A percentile compares a stretch with the other conserved stretches of the same genome.
These are phyloP conservation scores for Pharmacophagus antenor DNA, from an alignment of 2,888 invertebrate species.

Conservation along the genomic window DNA sequence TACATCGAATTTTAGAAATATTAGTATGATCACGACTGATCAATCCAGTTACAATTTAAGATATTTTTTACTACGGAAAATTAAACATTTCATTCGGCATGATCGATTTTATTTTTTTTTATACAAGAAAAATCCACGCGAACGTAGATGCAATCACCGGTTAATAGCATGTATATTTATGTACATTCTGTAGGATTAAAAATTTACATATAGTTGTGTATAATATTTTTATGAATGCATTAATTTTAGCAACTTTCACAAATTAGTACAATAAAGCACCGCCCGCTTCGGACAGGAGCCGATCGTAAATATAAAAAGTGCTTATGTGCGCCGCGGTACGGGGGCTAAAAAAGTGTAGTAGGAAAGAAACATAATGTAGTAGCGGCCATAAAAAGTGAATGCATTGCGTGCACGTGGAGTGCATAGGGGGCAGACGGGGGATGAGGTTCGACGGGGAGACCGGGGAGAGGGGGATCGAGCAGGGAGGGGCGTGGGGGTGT, in stretches of 20 bases:
- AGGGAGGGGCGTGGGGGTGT: conserved; percentile 70
- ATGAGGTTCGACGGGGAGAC: conserved; percentile 33
- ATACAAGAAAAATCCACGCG: too few relatives aligned
- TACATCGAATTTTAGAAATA: too few relatives aligned
- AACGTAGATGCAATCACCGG: too few relatives aligned
- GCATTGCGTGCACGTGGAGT: conserved; percentile 77
- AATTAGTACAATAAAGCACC: conserved; percentile 68
- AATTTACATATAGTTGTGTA: too few relatives aligned
- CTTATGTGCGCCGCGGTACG: conserved; percentile 72
- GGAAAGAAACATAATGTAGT: conserved; percentile 76
- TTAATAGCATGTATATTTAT: too few relatives aligned
- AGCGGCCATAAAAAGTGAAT: conserved; percentile 76
- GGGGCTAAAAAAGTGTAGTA: conserved; percentile 70
- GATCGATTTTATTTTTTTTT: too few relatives aligned
- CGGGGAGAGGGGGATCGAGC: conserved; percentile 37
- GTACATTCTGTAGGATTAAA: too few relatives aligned
- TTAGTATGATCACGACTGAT: too few relatives aligned
- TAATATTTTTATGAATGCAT: conserved; percentile 24
- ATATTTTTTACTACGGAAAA: too few relatives aligned
- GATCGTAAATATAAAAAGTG: conserved; percentile 75
- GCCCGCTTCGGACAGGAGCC: conserved; percentile 61
- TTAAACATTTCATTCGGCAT: too few relatives aligned
- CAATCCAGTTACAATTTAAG: too few relatives aligned
- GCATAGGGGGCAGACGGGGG: conserved; percentile 49
- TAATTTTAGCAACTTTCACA: conserved; percentile 49